Conservation (phyloP, 64 coral and sea anemone genomes). For the Pocillopora damicornis region DNA sequence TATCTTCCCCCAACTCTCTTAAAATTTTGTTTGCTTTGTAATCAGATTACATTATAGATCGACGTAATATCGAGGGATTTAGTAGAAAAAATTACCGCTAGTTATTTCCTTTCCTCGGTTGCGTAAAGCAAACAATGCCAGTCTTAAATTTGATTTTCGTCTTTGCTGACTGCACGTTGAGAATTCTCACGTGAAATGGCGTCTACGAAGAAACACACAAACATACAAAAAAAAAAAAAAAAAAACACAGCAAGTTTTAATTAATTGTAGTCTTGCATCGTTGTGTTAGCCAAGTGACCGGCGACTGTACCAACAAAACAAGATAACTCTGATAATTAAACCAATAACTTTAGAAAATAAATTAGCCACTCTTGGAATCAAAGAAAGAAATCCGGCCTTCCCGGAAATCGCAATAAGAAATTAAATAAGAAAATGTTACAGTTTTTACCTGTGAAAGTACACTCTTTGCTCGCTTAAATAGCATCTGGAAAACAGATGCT, state of each 20-base stretch:
- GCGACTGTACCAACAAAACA: constrained; percentile 2
- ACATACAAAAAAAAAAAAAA: not conserved
- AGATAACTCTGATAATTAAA: not conserved
- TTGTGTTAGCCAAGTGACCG: constrained; percentile 4
- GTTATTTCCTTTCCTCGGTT: constrained; percentile 16
- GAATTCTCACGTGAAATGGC: constrained; percentile 43
- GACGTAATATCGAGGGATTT: constrained; percentile 34
- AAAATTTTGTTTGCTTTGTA: constrained; percentile 43
- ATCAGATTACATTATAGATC: constrained; percentile 22
- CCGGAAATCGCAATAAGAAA: not conserved
- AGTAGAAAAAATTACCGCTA: constrained; percentile 20
- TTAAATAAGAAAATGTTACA: not conserved
- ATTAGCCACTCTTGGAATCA: not conserved
- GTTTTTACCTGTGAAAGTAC: not conserved
- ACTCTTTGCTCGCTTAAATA: not conserved
- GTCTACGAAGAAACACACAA: not conserved
- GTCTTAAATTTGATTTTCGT: constrained; percentile 43
- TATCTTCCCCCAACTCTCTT: constrained; percentile 12
- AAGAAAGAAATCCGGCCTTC: not conserved
- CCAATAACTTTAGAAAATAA: not conserved
- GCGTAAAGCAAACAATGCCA: constrained; percentile 32
- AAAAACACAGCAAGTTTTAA: constrained; percentile 14
- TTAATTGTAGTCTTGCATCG: constrained; percentile 12
- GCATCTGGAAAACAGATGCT: constrained; percentile 43
- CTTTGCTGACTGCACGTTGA: constrained; percentile 39